phyloP scores from a whole-genome alignment of 92 coral and sea anemone species.

The Heteractis magnifica region DNA sequence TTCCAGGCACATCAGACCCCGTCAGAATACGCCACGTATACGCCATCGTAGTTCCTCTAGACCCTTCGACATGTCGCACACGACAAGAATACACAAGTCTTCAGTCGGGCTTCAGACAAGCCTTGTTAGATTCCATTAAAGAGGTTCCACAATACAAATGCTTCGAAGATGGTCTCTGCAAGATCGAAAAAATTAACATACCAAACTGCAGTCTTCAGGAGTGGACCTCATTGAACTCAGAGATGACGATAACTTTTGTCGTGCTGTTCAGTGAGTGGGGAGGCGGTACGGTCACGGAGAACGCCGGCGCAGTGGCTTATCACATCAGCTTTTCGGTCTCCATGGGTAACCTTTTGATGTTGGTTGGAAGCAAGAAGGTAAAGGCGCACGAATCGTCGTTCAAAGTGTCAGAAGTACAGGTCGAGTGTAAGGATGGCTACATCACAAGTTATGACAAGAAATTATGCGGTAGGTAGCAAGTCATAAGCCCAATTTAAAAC shows the following conservation, averaged over 20 bases:
- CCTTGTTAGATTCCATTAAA: conserved; percentile 1
- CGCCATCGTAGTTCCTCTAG: conserved; percentile 34
- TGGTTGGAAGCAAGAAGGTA: background rate
- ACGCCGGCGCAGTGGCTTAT: background rate
- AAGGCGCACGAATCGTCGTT: background rate
- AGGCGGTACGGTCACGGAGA: background rate
- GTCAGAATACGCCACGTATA: conserved; percentile 24
- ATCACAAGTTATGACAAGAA: background rate
- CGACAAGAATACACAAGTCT: conserved; percentile 14
- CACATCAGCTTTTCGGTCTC: background rate
- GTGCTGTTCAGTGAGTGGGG: conserved; percentile 1
- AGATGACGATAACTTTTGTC: background rate
- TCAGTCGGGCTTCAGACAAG: conserved; percentile 25
- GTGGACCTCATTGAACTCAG: background rate
- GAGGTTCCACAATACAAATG: background rate
- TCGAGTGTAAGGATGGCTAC: background rate
- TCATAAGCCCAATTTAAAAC: background rate
- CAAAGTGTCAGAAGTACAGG: background rate
- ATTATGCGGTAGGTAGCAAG: background rate
- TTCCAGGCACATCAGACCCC: conserved; percentile 38
- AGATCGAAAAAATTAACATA: conserved; percentile 2
- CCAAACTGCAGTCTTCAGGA: background rate
- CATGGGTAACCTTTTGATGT: background rate
- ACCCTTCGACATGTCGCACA: conserved; percentile 23
- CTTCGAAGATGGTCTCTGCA: background rate